Base-by-base conservation (phyloP, 64 coral and sea anemone genomes). In the Porites lutea region DNA sequence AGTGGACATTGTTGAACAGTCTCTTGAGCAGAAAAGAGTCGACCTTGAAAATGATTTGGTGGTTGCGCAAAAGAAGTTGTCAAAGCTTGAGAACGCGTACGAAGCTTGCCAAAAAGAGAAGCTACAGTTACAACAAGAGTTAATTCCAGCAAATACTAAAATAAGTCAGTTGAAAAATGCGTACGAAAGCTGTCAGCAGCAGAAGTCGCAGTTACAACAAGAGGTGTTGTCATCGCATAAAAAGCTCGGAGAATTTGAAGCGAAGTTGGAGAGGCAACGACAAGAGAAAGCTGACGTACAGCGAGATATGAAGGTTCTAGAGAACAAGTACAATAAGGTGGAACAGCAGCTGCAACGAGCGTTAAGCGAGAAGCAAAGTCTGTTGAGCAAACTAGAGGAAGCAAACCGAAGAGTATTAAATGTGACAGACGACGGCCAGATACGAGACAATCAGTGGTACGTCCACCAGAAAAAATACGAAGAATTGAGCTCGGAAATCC, bases 91-190 rank as follows among this genome's bases (percentile, higher is more conserved):
- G 68, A 74, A 27, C 18, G 82, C 88, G 20, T 97, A 94, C 60
- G 95, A 97, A 62, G 82, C 23, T 5, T 91, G 92, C 55, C 92
- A 97, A 22, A 89, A 91, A 49, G 95, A 97, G 49, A 97, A 84
- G 79, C 12, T 71, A 13, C 92, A 97, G 18, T 88, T 97, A 8
- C 95, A 97, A n/a, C 88, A 91, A 83, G 88, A 97, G 82, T 83
- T 94, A 72, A 37, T 97, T 11, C 92, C 82, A 16, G 91, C 92
- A 8, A 97, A 94, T 63, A 83, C 93, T 46, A 97, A 91, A 77
- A 90, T 93, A 11, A 51, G 88, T 4, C 95, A 97, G 46, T 37
- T 97, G 51, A 97, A 94, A 64, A 82, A 83, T 53, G 82, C 82
- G 1, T 91, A 79, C 52, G 95, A 97, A 13, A 83, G 46, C 19